phyloP scores from a whole-genome alignment of 2,888 invertebrate species.

The Bhutanitis thaidina region DNA sequence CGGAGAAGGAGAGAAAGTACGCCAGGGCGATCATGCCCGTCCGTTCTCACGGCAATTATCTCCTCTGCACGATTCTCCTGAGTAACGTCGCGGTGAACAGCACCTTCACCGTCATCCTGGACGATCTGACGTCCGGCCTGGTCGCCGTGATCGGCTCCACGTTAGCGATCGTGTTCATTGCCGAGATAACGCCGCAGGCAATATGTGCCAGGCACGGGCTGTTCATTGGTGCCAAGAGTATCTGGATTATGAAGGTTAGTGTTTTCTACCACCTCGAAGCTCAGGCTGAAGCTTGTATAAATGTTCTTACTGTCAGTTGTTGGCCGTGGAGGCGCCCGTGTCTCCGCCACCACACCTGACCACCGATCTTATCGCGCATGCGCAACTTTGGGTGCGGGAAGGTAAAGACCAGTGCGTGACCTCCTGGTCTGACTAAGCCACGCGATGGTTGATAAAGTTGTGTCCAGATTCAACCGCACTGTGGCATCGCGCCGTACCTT shows the following conservation, averaged over 20 bases:
- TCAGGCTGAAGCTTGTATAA: no score
- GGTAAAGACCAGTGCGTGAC: no score
- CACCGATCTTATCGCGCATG: no score
- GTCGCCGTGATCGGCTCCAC: constrained; percentile 95
- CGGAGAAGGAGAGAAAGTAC: constrained; percentile 88
- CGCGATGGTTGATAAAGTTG: no score
- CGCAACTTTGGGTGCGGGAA: no score
- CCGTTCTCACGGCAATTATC: constrained; percentile 94
- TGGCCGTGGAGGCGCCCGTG: no score
- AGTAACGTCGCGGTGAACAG: constrained; percentile 97
- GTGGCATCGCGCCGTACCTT: no score
- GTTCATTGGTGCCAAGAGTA: constrained; percentile 96
- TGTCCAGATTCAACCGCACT: no score
- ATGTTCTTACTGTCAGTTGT: no score
- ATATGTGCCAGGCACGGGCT: constrained; percentile 97
- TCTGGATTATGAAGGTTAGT: constrained; percentile 90
- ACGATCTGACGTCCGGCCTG: constrained; percentile 94
- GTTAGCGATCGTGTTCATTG: constrained; percentile 96
- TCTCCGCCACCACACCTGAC: no score
- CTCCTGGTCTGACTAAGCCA: no score
- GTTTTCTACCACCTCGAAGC: no score
- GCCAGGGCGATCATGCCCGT: constrained; percentile 95
- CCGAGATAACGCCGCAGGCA: constrained; percentile 98
- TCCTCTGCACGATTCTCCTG: constrained; percentile 89
- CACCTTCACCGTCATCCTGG: constrained; percentile 96